A percentile compares a stretch with the other conserved stretches of the same genome.
phyloP scores from a whole-genome alignment of 2,113 vertebrate genomes.

The Chionodraco myersi region DNA sequence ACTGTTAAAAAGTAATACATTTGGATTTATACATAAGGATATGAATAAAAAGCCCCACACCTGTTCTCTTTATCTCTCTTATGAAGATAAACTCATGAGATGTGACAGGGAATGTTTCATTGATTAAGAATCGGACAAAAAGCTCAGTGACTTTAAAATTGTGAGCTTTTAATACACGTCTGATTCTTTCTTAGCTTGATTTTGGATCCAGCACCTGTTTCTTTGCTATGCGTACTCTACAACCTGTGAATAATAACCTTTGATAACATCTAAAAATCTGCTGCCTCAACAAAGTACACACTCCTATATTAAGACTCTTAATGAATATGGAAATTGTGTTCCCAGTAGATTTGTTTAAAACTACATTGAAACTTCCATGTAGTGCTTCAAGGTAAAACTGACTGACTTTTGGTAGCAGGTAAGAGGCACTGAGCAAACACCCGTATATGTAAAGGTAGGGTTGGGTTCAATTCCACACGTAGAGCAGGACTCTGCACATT shows the following conservation, averaged over 20 bases:
- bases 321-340: slow-evolving; percentile 30
- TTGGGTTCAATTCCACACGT: background rate
- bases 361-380: slow-evolving; percentile 39
- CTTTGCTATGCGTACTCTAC: too few species aligned
- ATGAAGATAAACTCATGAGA: slow-evolving; percentile 14
- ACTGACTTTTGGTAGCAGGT: slow-evolving; percentile 15
- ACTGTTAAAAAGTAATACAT: slow-evolving; percentile 4
- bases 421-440: slow-evolving; percentile 50
- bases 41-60: background rate
- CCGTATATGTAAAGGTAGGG: slow-evolving; percentile 10
- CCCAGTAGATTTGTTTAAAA: slow-evolving; percentile 30
- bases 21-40: slow-evolving; percentile 22
- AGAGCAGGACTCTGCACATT: slow-evolving; percentile 2
- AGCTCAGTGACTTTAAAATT: too few species aligned
- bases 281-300: slow-evolving; percentile 6
- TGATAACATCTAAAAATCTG: background rate
- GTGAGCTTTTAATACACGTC: too few species aligned
- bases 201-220: too few species aligned
- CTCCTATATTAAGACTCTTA: slow-evolving; percentile 8
- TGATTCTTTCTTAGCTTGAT: too few species aligned
- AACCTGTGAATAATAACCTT: background rate
- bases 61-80: slow-evolving; percentile 6
- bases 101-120: slow-evolving; percentile 21
- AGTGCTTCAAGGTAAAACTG: slow-evolving; percentile 41
- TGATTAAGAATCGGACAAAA: background rate